Base-by-base conservation (phyloP, 2,888 invertebrate species). In the Drosophila pegasa region DNA sequence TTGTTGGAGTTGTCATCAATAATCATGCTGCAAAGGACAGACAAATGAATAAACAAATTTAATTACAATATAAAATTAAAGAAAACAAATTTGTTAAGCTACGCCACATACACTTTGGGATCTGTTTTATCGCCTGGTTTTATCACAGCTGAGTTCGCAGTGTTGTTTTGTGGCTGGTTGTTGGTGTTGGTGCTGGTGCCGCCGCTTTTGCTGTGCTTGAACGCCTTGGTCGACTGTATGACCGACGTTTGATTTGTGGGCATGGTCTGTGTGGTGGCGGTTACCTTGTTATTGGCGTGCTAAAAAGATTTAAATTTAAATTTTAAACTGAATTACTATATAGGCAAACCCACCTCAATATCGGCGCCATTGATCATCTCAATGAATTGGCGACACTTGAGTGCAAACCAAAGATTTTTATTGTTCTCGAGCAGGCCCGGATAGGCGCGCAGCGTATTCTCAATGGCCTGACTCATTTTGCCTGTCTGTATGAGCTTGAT, bases 331-430 rank as follows among this genome's bases (percentile, higher is more conserved):
- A 6, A 48, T 22, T 35, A 18, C n/a, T n/a, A n/a, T n/a, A n/a
- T n/a, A n/a, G n/a, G n/a, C n/a, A n/a, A 38, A 55, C 51, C 31
- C 4, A 84, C 83, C 92, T 95, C 96, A 47, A 95, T 94, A 93
- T 98, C 97, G 59, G 96, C 95, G 64, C 98, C 98, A 92, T 97
- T 97, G 78, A 99, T 97, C 98, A 99, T 98, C 93, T 99, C 99
- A 38, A 99, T 97, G 93, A 99, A 99, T 94, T 99, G 99, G 72
- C 99, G 96, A 91, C 98, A 98, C 93, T 98, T 98, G 90, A 99
- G 95, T 94, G 97, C 96, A 93, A 99, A 99, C 92, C 98, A 94
- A 87, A 99, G 94, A 93, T 98, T 97, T 84, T 95, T 95, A 93
- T 98, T 97, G 63, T 95, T 94, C 92, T 98, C 98, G 90, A 99